These are phyloP conservation scores for Teleopsis dalmanni DNA, from an alignment of 1,140 invertebrate species.

Conservation along the genomic window DNA sequence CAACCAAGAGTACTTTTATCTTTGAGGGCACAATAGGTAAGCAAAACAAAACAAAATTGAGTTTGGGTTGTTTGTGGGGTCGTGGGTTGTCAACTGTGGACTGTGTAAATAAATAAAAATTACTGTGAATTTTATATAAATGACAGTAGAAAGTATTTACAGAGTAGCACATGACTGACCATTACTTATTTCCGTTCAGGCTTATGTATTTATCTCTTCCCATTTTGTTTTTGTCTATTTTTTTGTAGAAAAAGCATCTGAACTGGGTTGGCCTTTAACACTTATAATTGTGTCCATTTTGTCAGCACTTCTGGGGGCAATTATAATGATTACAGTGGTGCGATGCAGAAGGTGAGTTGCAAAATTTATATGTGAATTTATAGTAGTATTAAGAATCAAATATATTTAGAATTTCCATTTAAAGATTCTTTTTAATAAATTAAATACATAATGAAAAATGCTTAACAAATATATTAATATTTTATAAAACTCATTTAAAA, in stretches of 20 bases:
- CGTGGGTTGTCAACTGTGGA: too few relatives aligned
- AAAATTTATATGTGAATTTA: background rate
- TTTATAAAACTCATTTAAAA: too few relatives aligned
- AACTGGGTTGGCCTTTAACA: slow-evolving; percentile 49
- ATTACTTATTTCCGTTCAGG: slow-evolving; percentile 8
- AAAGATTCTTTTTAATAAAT: too few relatives aligned
- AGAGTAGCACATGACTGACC: slow-evolving; percentile 3
- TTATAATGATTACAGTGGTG: slow-evolving; percentile 49
- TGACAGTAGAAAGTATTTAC: too few relatives aligned
- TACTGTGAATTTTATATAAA: too few relatives aligned
- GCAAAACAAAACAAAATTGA: slow-evolving; percentile 10
- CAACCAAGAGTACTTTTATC: slow-evolving; percentile 43
- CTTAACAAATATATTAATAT: too few relatives aligned
- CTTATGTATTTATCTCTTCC: slow-evolving; percentile 2
- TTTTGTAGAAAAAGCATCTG: slow-evolving; percentile 44
- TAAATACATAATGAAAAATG: too few relatives aligned
- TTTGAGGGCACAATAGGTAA: slow-evolving; percentile 43
- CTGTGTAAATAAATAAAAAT: too few relatives aligned
- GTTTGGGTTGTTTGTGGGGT: background rate
- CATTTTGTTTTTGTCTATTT: background rate
- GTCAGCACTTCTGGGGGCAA: slow-evolving; percentile 48
- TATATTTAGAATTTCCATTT: background rate
- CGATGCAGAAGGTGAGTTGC: slow-evolving; percentile 34
- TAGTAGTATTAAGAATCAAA: background rate
- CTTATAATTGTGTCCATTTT: slow-evolving; percentile 49